A percentile compares a stretch with the other conserved stretches of the same genome.
Conservation (phyloP, 1,140 invertebrate genomes). For the Zaprionus davidi region DNA sequence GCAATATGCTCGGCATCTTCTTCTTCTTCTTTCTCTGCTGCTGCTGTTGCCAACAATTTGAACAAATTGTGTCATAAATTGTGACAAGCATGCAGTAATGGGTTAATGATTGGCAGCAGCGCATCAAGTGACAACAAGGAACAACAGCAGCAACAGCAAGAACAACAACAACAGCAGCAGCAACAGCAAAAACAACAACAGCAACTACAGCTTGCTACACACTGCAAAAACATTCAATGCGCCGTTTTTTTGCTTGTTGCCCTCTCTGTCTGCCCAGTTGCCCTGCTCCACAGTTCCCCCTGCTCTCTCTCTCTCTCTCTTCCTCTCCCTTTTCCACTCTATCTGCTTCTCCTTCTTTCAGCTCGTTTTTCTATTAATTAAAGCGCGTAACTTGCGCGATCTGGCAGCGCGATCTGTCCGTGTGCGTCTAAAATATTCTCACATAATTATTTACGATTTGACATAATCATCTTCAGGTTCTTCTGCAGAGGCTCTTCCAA, state of each 20-base stretch:
- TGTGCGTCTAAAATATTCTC: slow-evolving; percentile 76
- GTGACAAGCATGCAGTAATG: slow-evolving; percentile 55
- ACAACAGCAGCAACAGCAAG: slow-evolving; percentile 21
- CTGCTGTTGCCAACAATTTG: not conserved
- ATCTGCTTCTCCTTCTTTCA: not conserved
- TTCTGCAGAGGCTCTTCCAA: slow-evolving; percentile 9
- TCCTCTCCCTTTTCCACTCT: not conserved
- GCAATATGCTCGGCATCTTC: not conserved
- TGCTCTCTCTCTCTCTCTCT: not conserved
- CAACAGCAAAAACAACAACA: slow-evolving; percentile 15
- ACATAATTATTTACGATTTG: slow-evolving; percentile 84
- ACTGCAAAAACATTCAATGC: slow-evolving; percentile 16
- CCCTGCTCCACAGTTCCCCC: not conserved
- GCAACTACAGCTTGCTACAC: not conserved
- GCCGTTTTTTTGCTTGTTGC: slow-evolving; percentile 1
- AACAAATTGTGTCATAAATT: slow-evolving; percentile 43
- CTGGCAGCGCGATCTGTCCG: slow-evolving; percentile 13
- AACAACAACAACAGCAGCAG: slow-evolving; percentile 13
- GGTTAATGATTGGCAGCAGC: slow-evolving; percentile 67
- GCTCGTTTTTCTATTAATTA: slow-evolving; percentile 79
- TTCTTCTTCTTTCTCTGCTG: not conserved
- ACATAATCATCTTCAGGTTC: slow-evolving; percentile 73
- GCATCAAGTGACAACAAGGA: slow-evolving; percentile 42
- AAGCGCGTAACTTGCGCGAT: slow-evolving; percentile 45
- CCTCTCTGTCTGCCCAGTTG: not conserved